phyloP scores from a whole-genome alignment of 1,140 invertebrate genomes.

The Callitettix versicolor region DNA sequence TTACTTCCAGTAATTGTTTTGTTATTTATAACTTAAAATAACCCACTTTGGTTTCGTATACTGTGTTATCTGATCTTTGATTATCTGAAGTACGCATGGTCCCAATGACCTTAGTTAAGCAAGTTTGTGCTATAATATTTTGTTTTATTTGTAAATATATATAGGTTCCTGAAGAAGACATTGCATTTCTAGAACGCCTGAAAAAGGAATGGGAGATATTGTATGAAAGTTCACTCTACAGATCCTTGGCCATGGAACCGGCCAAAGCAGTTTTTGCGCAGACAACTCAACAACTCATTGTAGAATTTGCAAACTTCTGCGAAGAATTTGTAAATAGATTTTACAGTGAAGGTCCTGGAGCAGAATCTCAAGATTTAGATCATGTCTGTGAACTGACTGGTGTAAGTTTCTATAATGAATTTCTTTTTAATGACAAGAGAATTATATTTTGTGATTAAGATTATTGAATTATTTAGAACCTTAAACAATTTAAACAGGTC shows the following conservation, averaged over 20 bases:
- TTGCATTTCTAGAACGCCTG: constrained; percentile 42
- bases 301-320: constrained; percentile 53
- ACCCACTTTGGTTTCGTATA: too few relatives aligned
- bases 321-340: constrained; percentile 60
- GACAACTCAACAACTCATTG: constrained; percentile 58
- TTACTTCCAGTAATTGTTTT: too few relatives aligned
- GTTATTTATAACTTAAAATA: too few relatives aligned
- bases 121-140: too few relatives aligned
- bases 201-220: constrained; percentile 55
- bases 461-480: too few relatives aligned
- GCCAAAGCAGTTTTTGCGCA: constrained; percentile 71
- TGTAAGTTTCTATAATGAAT: constrained; percentile 31
- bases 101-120: too few relatives aligned
- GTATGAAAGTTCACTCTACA: constrained; percentile 47
- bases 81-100: too few relatives aligned
- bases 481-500: too few relatives aligned
- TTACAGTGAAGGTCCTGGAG: constrained; percentile 60
- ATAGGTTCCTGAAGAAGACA: constrained; percentile 12
- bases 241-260: constrained; percentile 52
- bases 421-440: too few relatives aligned
- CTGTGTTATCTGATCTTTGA: too few relatives aligned
- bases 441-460: too few relatives aligned
- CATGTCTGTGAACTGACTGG: constrained; percentile 56
- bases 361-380: constrained; percentile 64
- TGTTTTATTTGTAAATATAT: too few relatives aligned